Percentiles rank a stretch among this genome's conserved stretches.
These are phyloP conservation scores for Cistogaster globosa DNA, from an alignment of 2,888 invertebrate species.

Conservation along the genomic window DNA sequence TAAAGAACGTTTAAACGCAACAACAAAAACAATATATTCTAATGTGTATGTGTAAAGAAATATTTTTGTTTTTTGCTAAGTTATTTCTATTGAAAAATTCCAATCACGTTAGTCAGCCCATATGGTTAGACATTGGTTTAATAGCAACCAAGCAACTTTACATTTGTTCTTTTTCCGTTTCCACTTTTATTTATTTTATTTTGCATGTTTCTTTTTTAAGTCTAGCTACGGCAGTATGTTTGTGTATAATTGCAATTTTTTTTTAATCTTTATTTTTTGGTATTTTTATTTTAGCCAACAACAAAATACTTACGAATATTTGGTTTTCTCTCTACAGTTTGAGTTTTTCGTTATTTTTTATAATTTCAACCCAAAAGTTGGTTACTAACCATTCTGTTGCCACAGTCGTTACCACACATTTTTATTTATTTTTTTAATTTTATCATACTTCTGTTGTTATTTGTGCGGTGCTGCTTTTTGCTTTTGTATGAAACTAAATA, in stretches of 20 bases:
- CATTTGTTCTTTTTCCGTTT: conserved; percentile 66
- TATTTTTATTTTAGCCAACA: conserved; percentile 49
- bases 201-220: conserved; percentile 24
- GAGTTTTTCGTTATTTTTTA: conserved; percentile 30
- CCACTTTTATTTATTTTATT: conserved; percentile 58
- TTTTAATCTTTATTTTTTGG: conserved; percentile 23
- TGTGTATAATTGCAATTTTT: conserved; percentile 15
- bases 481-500: conserved; percentile 41
- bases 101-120: conserved; percentile 67
- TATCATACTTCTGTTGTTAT: conserved; percentile 42
- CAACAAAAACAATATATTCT: not conserved
- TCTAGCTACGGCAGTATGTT: not conserved
- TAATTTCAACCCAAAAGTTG: conserved; percentile 57
- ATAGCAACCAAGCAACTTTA: conserved; percentile 62
- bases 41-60: not conserved
- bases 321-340: conserved; percentile 48
- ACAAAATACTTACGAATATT: conserved; percentile 57
- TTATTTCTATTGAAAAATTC: conserved; percentile 53
- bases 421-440: conserved; percentile 50
- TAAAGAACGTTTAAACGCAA: conserved; percentile 34
- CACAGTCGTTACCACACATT: conserved; percentile 68
- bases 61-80: conserved; percentile 23
- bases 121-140: conserved; percentile 68
- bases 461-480: conserved; percentile 19
- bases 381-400: conserved; percentile 66